Conservation (phyloP, 2,797 vertebrate genomes). For the Jordanella pulchra region DNA sequence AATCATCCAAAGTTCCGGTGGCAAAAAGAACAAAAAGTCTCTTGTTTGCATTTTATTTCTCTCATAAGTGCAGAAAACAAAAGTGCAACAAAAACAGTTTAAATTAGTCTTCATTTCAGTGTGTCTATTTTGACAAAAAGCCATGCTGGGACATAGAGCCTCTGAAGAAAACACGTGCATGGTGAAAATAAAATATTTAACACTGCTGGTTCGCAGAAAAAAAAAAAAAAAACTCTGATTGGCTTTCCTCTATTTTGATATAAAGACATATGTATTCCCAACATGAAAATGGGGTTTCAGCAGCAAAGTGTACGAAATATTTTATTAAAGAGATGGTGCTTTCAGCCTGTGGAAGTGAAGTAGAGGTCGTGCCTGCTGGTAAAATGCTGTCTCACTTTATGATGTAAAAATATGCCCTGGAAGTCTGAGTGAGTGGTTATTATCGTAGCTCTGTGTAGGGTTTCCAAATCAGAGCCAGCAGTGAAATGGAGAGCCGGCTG, state of each 20-base stretch:
- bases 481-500: slow-evolving; percentile 8
- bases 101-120: slow-evolving; percentile 27
- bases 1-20: slow-evolving; percentile 16
- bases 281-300: neutral
- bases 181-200: slow-evolving; percentile 40
- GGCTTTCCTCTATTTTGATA: slow-evolving; percentile 6
- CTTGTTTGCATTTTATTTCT: slow-evolving; percentile 20
- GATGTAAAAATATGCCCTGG: slow-evolving; percentile 3
- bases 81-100: slow-evolving; percentile 25
- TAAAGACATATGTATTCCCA: slow-evolving; percentile 14
- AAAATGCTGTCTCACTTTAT: slow-evolving; percentile 19
- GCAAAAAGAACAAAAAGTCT: slow-evolving; percentile 31
- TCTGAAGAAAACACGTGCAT: slow-evolving; percentile 20
- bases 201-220: slow-evolving; percentile 7
- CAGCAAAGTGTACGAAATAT: slow-evolving; percentile 3
- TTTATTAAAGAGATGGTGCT: slow-evolving; percentile 24
- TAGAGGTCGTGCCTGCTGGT: neutral
- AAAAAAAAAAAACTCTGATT: neutral
- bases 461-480: slow-evolving; percentile 19
- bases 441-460: slow-evolving; percentile 34
- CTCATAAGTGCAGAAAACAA: slow-evolving; percentile 18
- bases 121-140: slow-evolving; percentile 12
- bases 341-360: slow-evolving; percentile 21
- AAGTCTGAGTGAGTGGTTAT: slow-evolving; percentile 28
- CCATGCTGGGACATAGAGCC: slow-evolving; percentile 15